Base-by-base conservation (phyloP, 2,797 vertebrate genomes). In the Microctenopoma lineatum region DNA sequence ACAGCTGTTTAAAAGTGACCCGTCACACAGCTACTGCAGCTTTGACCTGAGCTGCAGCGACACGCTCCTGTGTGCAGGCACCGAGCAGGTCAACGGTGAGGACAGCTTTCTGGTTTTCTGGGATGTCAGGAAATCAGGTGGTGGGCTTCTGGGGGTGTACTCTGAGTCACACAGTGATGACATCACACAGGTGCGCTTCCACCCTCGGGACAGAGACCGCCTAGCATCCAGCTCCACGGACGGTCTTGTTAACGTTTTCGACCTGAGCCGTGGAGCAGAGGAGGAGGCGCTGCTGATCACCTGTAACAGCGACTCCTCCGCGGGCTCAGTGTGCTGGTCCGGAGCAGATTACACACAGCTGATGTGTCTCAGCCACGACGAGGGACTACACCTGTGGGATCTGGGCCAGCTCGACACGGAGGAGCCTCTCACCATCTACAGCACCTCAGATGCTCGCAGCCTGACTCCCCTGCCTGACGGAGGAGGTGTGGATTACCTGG, bases 111-210 rank as follows among this genome's bases (percentile, higher is more conserved):
- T 99, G 86, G 93, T 97, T 9, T 99, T 99, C 70, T 99, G 97
- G 97, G 98, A 99, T 67, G 83, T 87, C 0, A 95, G 97, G 61
- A 87, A 82, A 14, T 60, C 88, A 0, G 16, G 79, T 0, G 0
- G 26, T 0, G 87, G 85, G 1, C 92, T 94, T 7, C 89, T 99
- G 36, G 98, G 98, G 21, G 92, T 93, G 34, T 99, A 97, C 74
- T 97, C 96, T 0, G 97, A 99, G 90, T 96, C 96, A 2, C 97
- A 99, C 80, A 96, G 94, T 27, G 96, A 99, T 77, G 97, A 99
- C 77, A 70, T 99, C 91, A 99, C 97, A 15, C 93, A 94, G 66
- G 93, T 99, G 39, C 57, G 94, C 60, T 99, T 99, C 81, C 97
- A 99, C 78, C 97, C 97, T 7, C 10, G 11, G 0, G 68, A 95